Conservation (phyloP, 2,888 invertebrate genomes). For the Eudasyphora cyanicolor region DNA sequence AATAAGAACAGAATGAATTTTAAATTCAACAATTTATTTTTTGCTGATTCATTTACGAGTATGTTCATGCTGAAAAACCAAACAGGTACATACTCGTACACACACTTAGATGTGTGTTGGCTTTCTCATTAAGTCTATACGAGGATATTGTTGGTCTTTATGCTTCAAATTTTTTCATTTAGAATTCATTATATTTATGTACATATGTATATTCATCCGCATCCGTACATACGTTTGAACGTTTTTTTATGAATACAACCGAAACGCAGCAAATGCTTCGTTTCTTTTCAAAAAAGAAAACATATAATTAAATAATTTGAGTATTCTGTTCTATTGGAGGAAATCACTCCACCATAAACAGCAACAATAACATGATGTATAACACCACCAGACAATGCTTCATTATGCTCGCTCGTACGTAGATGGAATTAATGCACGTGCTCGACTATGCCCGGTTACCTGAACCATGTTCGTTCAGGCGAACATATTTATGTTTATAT, state of each 20-base stretch:
- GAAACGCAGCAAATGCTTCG: background rate
- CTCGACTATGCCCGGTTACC: slow-evolving; percentile 23
- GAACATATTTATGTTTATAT: background rate
- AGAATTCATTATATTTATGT: background rate
- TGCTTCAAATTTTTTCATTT: background rate
- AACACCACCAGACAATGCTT: background rate
- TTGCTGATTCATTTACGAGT: slow-evolving; percentile 16
- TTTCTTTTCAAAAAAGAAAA: background rate
- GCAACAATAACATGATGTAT: background rate
- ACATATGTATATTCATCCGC: background rate
- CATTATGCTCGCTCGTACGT: background rate
- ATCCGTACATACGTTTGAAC: no score
- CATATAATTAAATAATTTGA: slow-evolving; percentile 24
- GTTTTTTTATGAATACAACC: background rate
- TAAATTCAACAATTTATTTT: slow-evolving; percentile 1
- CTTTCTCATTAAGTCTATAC: background rate
- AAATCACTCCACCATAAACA: background rate
- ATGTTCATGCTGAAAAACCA: no score
- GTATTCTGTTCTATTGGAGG: background rate
- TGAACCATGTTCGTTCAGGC: background rate
- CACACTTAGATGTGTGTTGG: background rate
- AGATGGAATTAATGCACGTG: background rate
- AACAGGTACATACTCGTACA: no score
- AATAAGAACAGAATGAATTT: background rate
- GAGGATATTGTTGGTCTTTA: background rate